These are phyloP conservation scores for Euproctis similis DNA, from an alignment of 2,888 invertebrate genomes.

Conservation along the genomic window DNA sequence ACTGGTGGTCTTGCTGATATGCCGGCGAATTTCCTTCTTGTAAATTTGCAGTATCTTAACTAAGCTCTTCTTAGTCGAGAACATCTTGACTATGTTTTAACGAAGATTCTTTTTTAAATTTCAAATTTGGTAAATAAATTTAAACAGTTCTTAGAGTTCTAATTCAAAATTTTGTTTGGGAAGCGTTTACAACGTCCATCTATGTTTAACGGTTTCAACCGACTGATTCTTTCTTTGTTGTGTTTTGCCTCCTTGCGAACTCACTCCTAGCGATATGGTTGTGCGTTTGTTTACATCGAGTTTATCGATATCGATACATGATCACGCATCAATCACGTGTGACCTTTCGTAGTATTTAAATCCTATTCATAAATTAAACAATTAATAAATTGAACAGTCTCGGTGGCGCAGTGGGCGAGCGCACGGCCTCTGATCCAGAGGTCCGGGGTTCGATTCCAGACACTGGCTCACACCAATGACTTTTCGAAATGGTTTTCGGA, in stretches of 20 bases:
- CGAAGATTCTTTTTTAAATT: conserved; percentile 6
- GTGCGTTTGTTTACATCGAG: conserved; percentile 62
- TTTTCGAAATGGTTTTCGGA: too few relatives aligned
- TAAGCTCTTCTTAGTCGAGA: conserved; percentile 55
- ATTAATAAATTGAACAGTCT: too few relatives aligned
- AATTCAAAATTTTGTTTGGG: conserved; percentile 23
- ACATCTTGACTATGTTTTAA: conserved; percentile 42
- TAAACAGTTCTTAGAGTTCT: conserved; percentile 10
- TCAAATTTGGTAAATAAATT: conserved; percentile 5
- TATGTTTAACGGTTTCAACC: conserved; percentile 43
- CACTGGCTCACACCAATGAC: too few relatives aligned
- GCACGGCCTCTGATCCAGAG: too few relatives aligned
- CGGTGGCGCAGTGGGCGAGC: too few relatives aligned
- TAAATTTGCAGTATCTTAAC: conserved; percentile 56
- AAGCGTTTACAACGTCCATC: conserved; percentile 34
- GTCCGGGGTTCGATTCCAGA: too few relatives aligned
- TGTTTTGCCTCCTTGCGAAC: conserved; percentile 62
- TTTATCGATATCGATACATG: conserved; percentile 50
- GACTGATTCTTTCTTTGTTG: conserved; percentile 73
- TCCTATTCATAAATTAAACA: too few relatives aligned
- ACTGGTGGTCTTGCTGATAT: conserved; percentile 78
- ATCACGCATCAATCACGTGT: conserved; percentile 10
- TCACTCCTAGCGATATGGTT: conserved; percentile 36
- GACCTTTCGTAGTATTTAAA: too few relatives aligned
- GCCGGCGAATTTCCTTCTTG: conserved; percentile 63